Base-by-base conservation (phyloP, 2,113 vertebrate genomes). In the Epinephelus lanceolatus region DNA sequence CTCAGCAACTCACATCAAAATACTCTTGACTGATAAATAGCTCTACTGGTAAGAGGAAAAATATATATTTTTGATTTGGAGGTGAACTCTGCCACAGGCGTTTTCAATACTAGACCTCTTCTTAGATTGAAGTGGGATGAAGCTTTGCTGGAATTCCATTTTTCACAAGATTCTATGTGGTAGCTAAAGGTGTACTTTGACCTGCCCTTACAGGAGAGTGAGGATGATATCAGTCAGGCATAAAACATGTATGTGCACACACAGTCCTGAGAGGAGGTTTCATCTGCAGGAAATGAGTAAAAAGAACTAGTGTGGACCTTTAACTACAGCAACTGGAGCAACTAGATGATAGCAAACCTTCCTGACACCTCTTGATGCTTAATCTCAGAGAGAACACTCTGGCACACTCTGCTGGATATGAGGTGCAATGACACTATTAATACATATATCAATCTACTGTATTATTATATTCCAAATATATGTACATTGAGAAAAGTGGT, bases 351-450 rank as follows among this genome's bases (percentile, higher is more conserved):
- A 42, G 17, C 23, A 42, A 21, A 13, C 15, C 21, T 23, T 53
- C 18, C 51, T 5, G 3, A 6, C 5, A 40, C 5, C 18, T 3
- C 2, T 21, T 68, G 8, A 45, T 19, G 71, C 19, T 13, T 19
- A 11, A 23, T 27, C 14, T 49, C 42, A 71, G 5, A 69, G 9
- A 45, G 6, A 61, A n/a, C 15, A 13, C 73, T 81, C 59, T 87
- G 49, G 47, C 18, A 30, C 89, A 0, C 80, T 88, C 92, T 91
- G 69, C 0, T 91, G 91, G 90, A 77, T 49, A 0, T 19, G 5
- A 60, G 3, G 1, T 65, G 65, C 1, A 84, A 80, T 13, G 13
- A 85, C 86, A 56, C 11, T n/a, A n/a, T 21, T 53, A 18, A 27
- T 49, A 27, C 42, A 15, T 3, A 0, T 21, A 25, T 45, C 12